Base-by-base conservation (phyloP, 2,113 vertebrate genomes). In the Uropsilus gracilis region DNA sequence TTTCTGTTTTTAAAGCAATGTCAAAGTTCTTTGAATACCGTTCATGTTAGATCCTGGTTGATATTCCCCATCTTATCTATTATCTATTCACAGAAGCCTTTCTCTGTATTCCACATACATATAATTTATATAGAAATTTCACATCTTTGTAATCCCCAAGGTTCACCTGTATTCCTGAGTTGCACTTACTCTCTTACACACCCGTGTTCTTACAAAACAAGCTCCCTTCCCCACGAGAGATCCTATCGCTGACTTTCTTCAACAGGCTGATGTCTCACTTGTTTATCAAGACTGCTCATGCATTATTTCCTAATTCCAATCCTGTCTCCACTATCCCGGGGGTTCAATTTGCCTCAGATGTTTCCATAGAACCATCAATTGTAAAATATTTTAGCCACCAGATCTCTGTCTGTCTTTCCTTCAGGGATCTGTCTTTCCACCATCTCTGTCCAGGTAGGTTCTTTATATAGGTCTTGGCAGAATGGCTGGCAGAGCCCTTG, bases 241-340 rank as follows among this genome's bases (percentile, higher is more conserved):
- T 6, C 14, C 37, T 69, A 55, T 42, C 11, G 3, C 57, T 69
- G 24, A 1, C 26, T 90, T 64, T 81, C 50, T 53, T 84, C 37
- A 61, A 12, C 53, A 91, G 14, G 90, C 39, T 72, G 59, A 63
- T 73, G 85, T 93, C 73, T 89, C n/a, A 9, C 46, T 46, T 86
- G 77, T 92, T 61, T 82, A 22, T 93, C 92, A 94, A 94, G 71
- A 81, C 32, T 81, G 59, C 17, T 92, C 89, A 91, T 88, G 89
- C 53, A n/a, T 86, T 16, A 12, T 28, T 32, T 75, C 20, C 85
- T 78, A 9, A 9, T 39, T 66, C 20, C 17, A 59, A 11, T 66
- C 1, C 10, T 48, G 34, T 10, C n/a, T 90, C 6, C 61, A 8
- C 2, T 22, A 17, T 55, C 82, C 61, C 66, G 63, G 22, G 55